Evolutionary conservation across 1,140 invertebrate genomes (phyloP), one percentile per base, ranked within the genome.

Genomic region (Colletes latitarsis): DNA sequence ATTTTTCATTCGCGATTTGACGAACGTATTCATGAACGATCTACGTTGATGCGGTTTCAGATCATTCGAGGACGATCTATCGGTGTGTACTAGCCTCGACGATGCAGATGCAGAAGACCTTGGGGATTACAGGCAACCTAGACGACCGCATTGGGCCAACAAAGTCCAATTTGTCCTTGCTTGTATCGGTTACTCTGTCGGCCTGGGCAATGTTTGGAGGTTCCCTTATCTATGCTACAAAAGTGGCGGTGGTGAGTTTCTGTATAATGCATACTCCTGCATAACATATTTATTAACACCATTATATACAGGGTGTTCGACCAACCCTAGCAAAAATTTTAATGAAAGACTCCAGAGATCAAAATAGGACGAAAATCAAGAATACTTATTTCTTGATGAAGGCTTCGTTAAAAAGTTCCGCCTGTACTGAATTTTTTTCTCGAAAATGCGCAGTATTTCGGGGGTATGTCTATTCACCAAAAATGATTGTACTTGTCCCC

Each of bases 171-270:
- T 98, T 90, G 96, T 98, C 19, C 94, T 98, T 77, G 97, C 97
- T 21, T 98, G 97, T 90, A 96, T 99, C 57, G 97, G 98, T 14
- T 98, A 98, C 91, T 98, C 97, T 19, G 97, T 99, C 53, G 98
- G 98, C 8, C 95, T 98, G 39, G 97, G 97, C 62, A 98, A 98
- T 90, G 96, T 99, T 72, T 99, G 98, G 98, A 94, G 96, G 81
- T 97, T 97, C 93, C 97, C 96, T 30, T 97, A 97, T 90, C 94
- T 97, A 70, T 97, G 96, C 91, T 97, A 97, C 91, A 96, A 97
- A 92, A 97, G 96, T 89, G 97, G 97, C 71, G 97, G 96, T 94
- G 96, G 96, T 97, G 91, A 95, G 93, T 87, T 30, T 76, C 49
- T 14, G 53, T 63, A 17, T 39, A 21, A n/a, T 57, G 6, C 17